Conservation (phyloP, 2,113 vertebrate species). For the Ranitomeya variabilis region DNA sequence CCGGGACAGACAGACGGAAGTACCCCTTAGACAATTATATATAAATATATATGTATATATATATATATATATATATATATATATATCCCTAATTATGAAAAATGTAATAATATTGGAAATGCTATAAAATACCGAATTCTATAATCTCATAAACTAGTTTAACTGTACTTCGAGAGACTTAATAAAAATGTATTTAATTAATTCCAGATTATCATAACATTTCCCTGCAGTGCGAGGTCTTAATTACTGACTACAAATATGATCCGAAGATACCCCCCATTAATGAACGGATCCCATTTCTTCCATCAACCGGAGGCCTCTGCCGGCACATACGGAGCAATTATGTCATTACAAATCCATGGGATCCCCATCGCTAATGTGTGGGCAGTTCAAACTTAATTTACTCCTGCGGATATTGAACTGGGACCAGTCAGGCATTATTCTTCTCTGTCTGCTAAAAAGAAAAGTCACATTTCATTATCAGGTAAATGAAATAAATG, state of each 20-base stretch:
- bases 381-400: constrained; percentile 55
- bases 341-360: constrained; percentile 59
- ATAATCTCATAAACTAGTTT: constrained; percentile 8
- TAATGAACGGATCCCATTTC: constrained; percentile 41
- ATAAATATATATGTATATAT: no score
- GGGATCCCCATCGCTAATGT: constrained; percentile 49
- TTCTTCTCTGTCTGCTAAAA: constrained; percentile 58
- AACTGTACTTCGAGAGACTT: neutral
- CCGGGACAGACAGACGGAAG: no score
- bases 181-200: constrained; percentile 56
- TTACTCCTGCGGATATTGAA: constrained; percentile 61
- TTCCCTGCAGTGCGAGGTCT: constrained; percentile 52
- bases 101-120: neutral
- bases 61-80: no score
- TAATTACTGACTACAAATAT: constrained; percentile 60
- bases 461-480: constrained; percentile 62
- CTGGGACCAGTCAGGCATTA: constrained; percentile 53
- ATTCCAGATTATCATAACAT: constrained; percentile 50
- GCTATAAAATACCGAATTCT: neutral
- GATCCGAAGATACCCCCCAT: constrained; percentile 48
- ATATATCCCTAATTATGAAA: neutral
- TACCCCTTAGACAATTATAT: no score
- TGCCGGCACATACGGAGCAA: constrained; percentile 48
- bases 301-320: neutral
- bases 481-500: constrained; percentile 59